A percentile compares a stretch with the other conserved stretches of the same genome.
phyloP scores from a whole-genome alignment of 2,888 invertebrate species.

The Tetragonula carbonaria region DNA sequence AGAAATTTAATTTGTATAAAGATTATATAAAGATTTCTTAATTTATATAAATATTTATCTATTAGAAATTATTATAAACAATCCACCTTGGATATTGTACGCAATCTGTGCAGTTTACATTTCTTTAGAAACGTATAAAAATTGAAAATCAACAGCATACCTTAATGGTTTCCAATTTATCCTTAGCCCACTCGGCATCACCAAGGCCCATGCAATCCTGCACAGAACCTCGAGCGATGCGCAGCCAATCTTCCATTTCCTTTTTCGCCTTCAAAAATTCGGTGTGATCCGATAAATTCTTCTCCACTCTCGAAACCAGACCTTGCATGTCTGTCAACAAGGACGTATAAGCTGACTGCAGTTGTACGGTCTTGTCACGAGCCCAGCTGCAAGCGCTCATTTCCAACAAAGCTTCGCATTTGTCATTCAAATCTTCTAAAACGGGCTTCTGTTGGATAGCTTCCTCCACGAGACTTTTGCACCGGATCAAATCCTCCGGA shows the following conservation, averaged over 20 bases:
- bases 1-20: no score
- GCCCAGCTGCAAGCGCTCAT: conserved; percentile 93
- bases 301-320: conserved; percentile 93
- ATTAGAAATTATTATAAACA: neutral
- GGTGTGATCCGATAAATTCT: conserved; percentile 95
- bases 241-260: conserved; percentile 93
- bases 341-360: conserved; percentile 93
- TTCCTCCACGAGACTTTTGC: conserved; percentile 90
- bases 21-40: no score
- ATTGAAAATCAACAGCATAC: conserved; percentile 83
- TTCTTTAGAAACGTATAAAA: neutral
- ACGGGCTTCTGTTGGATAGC: conserved; percentile 90
- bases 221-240: conserved; percentile 91
- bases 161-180: conserved; percentile 92
- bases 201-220: conserved; percentile 93
- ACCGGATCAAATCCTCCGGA: conserved; percentile 91
- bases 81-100: neutral
- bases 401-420: conserved; percentile 94
- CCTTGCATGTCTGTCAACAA: conserved; percentile 92
- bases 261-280: conserved; percentile 95
- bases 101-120: neutral
- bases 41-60: neutral
- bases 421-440: conserved; percentile 93
- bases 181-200: conserved; percentile 90
- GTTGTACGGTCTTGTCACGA: conserved; percentile 93